Percentiles rank a stretch among this genome's conserved stretches.
Evolutionary conservation across 2,113 vertebrate genomes (phyloP).

Genomic region (Polypterus bichir): DNA sequence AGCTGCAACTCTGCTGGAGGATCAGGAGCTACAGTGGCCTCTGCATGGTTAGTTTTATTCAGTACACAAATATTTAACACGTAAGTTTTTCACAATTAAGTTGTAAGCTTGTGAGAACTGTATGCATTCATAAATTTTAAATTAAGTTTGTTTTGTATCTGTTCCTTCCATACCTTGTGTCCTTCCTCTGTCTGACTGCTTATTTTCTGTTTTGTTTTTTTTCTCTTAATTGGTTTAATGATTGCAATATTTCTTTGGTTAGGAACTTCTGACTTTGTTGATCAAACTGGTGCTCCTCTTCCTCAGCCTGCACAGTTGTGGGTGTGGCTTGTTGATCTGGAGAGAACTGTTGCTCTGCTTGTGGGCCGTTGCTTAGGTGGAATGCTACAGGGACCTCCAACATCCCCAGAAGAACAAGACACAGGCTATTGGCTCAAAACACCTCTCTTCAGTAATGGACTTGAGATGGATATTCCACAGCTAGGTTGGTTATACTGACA

Average conservation of each 20-base stretch:
- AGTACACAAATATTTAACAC: too few relatives aligned
- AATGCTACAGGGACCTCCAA: conserved; percentile 81
- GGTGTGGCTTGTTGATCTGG: conserved; percentile 95
- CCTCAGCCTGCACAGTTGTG: conserved; percentile 70
- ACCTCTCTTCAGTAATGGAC: conserved; percentile 81
- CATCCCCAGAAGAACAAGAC: conserved; percentile 81
- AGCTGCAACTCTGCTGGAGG: conserved; percentile 80
- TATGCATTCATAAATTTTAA: too few relatives aligned
- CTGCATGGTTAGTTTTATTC: conserved; percentile 65
- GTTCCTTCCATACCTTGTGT: too few relatives aligned
- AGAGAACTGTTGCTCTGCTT: conserved; percentile 81
- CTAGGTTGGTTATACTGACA: conserved; percentile 52
- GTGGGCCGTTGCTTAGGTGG: conserved; percentile 88
- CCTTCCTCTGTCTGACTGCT: too few relatives aligned
- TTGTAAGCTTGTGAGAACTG: too few relatives aligned
- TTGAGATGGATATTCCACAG: conserved; percentile 80
- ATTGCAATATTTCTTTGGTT: not conserved
- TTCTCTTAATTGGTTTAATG: not conserved
- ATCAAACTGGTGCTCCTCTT: conserved; percentile 62
- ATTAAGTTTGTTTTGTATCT: too few relatives aligned
- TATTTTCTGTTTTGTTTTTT: too few relatives aligned
- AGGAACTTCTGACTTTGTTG: conserved; percentile 73
- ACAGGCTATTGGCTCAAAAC: conserved; percentile 89
- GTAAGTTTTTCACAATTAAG: too few relatives aligned
- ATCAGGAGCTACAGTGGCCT: conserved; percentile 95